Evolutionary conservation across 2,888 invertebrate species (phyloP).

Genomic region (Teleiodes luculella): DNA sequence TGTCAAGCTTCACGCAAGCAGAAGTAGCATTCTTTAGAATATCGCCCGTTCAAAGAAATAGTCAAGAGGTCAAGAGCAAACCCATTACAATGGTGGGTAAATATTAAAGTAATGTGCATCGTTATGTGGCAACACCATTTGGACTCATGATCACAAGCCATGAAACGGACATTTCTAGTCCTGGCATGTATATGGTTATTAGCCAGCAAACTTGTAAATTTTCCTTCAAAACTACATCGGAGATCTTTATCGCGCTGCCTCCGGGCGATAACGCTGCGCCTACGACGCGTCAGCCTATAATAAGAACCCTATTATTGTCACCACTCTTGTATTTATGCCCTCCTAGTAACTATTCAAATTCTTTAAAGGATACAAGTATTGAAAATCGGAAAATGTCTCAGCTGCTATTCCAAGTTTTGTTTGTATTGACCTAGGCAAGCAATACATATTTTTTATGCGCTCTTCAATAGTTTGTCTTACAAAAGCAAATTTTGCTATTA

Average conservation of each 20-base stretch:
- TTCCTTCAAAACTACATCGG: constrained; percentile 56
- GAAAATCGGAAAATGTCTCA: neutral
- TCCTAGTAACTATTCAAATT: constrained; percentile 33
- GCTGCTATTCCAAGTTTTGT: too few relatives aligned
- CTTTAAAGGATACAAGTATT: neutral
- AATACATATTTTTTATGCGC: too few relatives aligned
- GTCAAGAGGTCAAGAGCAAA: too few relatives aligned
- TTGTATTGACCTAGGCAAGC: too few relatives aligned
- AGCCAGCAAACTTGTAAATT: constrained; percentile 62
- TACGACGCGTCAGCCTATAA: constrained; percentile 30
- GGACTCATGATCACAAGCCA: constrained; percentile 15
- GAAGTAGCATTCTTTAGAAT: too few relatives aligned
- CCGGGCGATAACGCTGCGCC: constrained; percentile 46
- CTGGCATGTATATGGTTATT: constrained; percentile 69
- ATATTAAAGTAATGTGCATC: too few relatives aligned
- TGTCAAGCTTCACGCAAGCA: too few relatives aligned
- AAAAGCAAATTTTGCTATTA: too few relatives aligned
- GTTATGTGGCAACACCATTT: neutral
- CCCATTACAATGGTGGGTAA: too few relatives aligned
- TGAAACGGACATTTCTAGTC: constrained; percentile 36
- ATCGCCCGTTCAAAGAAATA: too few relatives aligned
- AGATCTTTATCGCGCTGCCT: constrained; percentile 59
- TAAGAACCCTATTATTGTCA: constrained; percentile 45
- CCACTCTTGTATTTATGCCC: constrained; percentile 50
- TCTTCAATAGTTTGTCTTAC: too few relatives aligned